Conservation (phyloP, 1,140 invertebrate genomes). For the Pollicipes pollicipes region DNA sequence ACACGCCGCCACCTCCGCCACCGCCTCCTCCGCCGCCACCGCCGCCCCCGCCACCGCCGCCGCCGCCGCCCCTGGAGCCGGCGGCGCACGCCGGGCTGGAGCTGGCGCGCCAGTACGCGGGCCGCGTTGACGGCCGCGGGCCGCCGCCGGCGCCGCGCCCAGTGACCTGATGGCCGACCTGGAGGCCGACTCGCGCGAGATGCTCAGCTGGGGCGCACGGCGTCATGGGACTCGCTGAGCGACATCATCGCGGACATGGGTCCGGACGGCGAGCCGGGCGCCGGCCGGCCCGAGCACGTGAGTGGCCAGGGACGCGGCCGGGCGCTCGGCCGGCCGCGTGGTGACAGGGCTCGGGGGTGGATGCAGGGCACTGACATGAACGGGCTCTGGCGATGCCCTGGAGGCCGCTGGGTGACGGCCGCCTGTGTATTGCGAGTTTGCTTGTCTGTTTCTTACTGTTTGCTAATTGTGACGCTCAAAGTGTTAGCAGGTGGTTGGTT, state of each 20-base stretch:
- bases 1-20: too few relatives aligned
- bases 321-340: too few relatives aligned
- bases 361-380: not conserved
- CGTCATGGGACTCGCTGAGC: not conserved
- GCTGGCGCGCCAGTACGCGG: constrained; percentile 3
- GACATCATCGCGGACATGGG: not conserved
- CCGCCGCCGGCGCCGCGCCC: too few relatives aligned
- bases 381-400: too few relatives aligned
- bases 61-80: not conserved
- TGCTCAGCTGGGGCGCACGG: not conserved
- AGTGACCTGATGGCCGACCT: not conserved
- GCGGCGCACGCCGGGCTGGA: not conserved
- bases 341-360: not conserved
- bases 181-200: not conserved
- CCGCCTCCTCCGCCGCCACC: not conserved
- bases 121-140: not conserved
- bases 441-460: too few relatives aligned
- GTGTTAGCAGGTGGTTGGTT: too few relatives aligned
- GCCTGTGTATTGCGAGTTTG: too few relatives aligned
- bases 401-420: too few relatives aligned
- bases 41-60: not conserved
- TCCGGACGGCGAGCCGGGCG: not conserved
- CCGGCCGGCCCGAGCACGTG: not conserved
- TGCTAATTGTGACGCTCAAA: too few relatives aligned
- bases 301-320: too few relatives aligned